Evolutionary conservation across 2,888 invertebrate species (phyloP), one percentile per base, ranked within the genome.

Genomic region (Glyphotaelius pellucidus): DNA sequence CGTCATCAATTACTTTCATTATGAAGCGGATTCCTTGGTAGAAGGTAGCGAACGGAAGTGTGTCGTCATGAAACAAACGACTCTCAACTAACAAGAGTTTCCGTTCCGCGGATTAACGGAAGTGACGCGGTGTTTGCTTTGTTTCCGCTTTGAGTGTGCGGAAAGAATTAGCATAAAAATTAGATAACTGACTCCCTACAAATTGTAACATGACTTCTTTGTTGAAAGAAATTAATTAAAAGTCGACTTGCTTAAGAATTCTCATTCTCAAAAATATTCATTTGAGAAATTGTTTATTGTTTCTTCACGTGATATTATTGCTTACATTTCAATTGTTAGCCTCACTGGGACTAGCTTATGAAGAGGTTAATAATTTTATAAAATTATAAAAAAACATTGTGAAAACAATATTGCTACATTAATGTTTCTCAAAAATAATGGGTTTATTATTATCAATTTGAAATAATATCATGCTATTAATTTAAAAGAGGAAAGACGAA

Each of bases 31-130:
- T 42, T 42, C 42, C 67, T 81, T 81, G 32, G 31, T 14, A 52
- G 88, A 38, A 89, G 87, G 91, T 47, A 83, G 84, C 19, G 52
- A n/a, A 32, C 35, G 90, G 89, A 91, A 91, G 80, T 91, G 90
- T 91, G 88, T 90, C 81, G 91, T 91, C 91, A 91, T 42, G 84
- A 81, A 84, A 91, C 89, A 89, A 91, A 91, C 91, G 91, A 91
- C 85, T 80, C 86, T 80, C 42, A 35, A 30, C 80, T 47, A 38
- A 80, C 47, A 47, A 85, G 79, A 19, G 85, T 90, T 89, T 91
- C 91, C 90, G 89, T 31, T 32, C 52, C 25, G 30, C 11, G n/a
- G 85, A 42, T 19, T 30, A 80, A 31, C 80, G 89, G 88, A 88
- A 88, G 88, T 88, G 88, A 88, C 88, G 88, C 79, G 67, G 67